Evolutionary conservation across 2,888 invertebrate genomes (phyloP).

Genomic region (Dicyrtoma fusca): DNA sequence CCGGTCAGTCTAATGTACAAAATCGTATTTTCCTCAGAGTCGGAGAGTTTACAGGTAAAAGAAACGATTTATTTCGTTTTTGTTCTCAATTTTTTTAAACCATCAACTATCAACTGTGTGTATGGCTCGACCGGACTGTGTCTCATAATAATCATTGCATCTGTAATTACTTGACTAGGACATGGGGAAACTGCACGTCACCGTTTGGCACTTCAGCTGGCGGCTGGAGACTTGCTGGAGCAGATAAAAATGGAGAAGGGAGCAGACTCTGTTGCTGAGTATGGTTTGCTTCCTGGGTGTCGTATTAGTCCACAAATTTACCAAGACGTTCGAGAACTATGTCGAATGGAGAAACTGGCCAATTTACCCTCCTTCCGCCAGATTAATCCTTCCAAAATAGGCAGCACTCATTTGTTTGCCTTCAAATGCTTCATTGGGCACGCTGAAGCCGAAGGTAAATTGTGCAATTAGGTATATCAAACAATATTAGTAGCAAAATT

Average conservation of each 20-base stretch:
- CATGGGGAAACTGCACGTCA: slow-evolving; percentile 43
- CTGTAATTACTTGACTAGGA: slow-evolving; percentile 29
- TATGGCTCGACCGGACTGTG: background rate
- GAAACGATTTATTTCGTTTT: background rate
- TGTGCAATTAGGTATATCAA: too few relatives aligned
- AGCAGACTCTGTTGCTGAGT: slow-evolving; percentile 31
- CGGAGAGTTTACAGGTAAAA: slow-evolving; percentile 36
- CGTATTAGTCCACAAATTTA: slow-evolving; percentile 41
- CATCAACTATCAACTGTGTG: too few relatives aligned
- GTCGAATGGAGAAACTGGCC: slow-evolving; percentile 27
- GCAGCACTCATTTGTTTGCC: slow-evolving; percentile 19
- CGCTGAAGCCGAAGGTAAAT: slow-evolving; percentile 29
- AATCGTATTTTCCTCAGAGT: too few relatives aligned
- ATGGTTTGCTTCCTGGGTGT: slow-evolving; percentile 46
- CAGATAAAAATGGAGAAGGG: slow-evolving; percentile 29
- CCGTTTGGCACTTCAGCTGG: slow-evolving; percentile 44
- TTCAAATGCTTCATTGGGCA: slow-evolving; percentile 43
- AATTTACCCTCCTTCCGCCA: slow-evolving; percentile 11
- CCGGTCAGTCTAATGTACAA: too few relatives aligned
- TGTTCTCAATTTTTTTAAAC: too few relatives aligned
- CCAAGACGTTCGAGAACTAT: slow-evolving; percentile 39
- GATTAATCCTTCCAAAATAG: background rate
- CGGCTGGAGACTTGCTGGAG: slow-evolving; percentile 46
- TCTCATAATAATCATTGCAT: background rate
- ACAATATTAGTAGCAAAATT: background rate